Evolutionary conservation across 2,797 vertebrate genomes (phyloP).

Genomic region (Ptychadena robeensis): DNA sequence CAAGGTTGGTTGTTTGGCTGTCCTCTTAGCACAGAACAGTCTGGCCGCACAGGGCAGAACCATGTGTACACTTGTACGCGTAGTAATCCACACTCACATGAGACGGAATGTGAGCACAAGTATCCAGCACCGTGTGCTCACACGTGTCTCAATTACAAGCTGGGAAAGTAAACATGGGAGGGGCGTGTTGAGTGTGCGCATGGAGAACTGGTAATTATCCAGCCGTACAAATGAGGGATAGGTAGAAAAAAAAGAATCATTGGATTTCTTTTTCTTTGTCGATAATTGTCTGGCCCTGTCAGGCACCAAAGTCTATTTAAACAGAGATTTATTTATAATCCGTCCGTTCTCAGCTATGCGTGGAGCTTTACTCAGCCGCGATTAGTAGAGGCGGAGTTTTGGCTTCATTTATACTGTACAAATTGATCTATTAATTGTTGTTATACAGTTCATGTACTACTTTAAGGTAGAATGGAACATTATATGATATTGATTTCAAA

Average conservation of each 20-base stretch:
- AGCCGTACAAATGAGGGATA: background rate
- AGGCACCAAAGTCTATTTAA: constrained; percentile 15
- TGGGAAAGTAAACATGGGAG: constrained; percentile 52
- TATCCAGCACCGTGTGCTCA: constrained; percentile 3
- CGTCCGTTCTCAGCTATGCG: constrained; percentile 13
- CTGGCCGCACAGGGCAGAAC: constrained; percentile 21
- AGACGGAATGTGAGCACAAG: constrained; percentile 46
- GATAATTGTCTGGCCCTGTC: constrained; percentile 11
- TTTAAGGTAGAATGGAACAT: background rate
- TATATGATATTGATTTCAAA: background rate
- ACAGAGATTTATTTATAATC: constrained; percentile 35
- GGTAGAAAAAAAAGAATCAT: background rate
- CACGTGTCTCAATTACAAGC: constrained; percentile 37
- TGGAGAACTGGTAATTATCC: constrained; percentile 39
- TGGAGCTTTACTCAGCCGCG: constrained; percentile 19
- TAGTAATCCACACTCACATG: constrained; percentile 44
- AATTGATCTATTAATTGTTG: background rate
- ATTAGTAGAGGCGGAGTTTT: constrained; percentile 10
- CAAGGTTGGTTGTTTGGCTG: background rate
- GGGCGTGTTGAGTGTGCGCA: background rate
- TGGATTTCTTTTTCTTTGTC: background rate
- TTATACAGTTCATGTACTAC: background rate
- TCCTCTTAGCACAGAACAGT: background rate
- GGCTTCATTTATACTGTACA: background rate
- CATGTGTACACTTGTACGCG: constrained; percentile 1